These are phyloP conservation scores for Mimas tiliae DNA, from an alignment of 2,888 invertebrate species.

Conservation along the genomic window DNA sequence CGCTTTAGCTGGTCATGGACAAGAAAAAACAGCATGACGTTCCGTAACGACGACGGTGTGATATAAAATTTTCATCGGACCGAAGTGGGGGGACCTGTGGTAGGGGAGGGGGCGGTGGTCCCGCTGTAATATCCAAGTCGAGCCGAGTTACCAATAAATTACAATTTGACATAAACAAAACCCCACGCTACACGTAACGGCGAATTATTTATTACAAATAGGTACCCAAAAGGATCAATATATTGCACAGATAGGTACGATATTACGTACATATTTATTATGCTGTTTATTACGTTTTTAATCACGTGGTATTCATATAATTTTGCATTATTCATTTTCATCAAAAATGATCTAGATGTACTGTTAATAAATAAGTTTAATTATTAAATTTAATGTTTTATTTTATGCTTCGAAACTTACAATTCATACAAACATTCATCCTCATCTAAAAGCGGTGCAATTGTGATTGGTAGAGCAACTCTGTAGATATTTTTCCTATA, in stretches of 20 bases:
- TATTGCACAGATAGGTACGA: neutral
- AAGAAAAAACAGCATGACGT: constrained; percentile 81
- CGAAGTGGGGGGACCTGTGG: constrained; percentile 47
- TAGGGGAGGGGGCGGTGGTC: constrained; percentile 53
- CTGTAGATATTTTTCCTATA: too few species aligned
- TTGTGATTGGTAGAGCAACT: too few species aligned
- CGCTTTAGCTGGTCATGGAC: constrained; percentile 77
- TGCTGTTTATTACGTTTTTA: neutral
- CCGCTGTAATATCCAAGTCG: constrained; percentile 78
- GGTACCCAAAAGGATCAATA: constrained; percentile 20
- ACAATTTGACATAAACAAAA: constrained; percentile 83
- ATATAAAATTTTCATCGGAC: constrained; percentile 81
- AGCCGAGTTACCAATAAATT: constrained; percentile 80
- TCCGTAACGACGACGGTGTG: constrained; percentile 71
- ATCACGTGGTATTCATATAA: too few species aligned
- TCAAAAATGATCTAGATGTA: too few species aligned
- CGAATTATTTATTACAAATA: constrained; percentile 36
- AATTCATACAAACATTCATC: too few species aligned
- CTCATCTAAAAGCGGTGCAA: too few species aligned
- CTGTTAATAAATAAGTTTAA: too few species aligned
- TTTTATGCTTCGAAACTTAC: too few species aligned
- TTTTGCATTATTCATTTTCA: neutral
- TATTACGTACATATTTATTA: constrained; percentile 9
- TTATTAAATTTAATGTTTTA: too few species aligned
- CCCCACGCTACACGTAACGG: constrained; percentile 70